Evolutionary conservation across 2,113 vertebrate species (phyloP).

Genomic region (Gambusia affinis): DNA sequence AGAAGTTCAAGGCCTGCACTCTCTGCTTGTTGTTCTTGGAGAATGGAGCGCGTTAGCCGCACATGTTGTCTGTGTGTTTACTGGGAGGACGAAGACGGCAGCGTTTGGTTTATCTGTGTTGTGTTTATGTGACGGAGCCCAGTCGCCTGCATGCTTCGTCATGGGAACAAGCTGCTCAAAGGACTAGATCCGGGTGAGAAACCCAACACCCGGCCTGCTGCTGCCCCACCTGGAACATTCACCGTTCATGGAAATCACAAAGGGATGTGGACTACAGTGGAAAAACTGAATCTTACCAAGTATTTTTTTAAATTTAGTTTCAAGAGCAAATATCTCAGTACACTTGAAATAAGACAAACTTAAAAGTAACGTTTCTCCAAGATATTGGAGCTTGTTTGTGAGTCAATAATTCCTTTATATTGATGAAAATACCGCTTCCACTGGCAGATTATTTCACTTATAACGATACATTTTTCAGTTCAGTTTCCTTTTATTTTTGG

Average conservation of each 20-base stretch:
- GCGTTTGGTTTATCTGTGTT: constrained; percentile 39
- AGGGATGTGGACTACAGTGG: neutral
- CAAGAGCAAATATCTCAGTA: too few relatives aligned
- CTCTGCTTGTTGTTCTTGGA: constrained; percentile 19
- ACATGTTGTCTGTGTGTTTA: constrained; percentile 27
- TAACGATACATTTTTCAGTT: too few relatives aligned
- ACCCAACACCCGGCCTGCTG: constrained; percentile 37
- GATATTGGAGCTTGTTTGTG: too few relatives aligned
- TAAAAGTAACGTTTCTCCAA: too few relatives aligned
- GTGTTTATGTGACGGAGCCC: constrained; percentile 41
- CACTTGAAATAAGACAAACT: too few relatives aligned
- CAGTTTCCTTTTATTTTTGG: too few relatives aligned
- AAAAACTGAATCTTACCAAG: too few relatives aligned
- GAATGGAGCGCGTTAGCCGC: neutral
- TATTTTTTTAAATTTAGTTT: too few relatives aligned
- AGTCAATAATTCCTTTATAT: too few relatives aligned
- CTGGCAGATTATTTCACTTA: too few relatives aligned
- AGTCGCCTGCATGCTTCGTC: constrained; percentile 43
- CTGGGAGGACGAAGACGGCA: constrained; percentile 30
- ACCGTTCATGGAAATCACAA: constrained; percentile 7
- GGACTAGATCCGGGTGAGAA: constrained; percentile 33
- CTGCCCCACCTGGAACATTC: constrained; percentile 28
- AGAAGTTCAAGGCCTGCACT: neutral
- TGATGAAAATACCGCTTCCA: too few relatives aligned
- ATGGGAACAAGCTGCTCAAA: constrained; percentile 42